Percentiles rank a stretch among this genome's conserved stretches.
These are phyloP conservation scores for Lanius ludovicianus DNA, from an alignment of 2,113 vertebrate genomes.

Conservation along the genomic window DNA sequence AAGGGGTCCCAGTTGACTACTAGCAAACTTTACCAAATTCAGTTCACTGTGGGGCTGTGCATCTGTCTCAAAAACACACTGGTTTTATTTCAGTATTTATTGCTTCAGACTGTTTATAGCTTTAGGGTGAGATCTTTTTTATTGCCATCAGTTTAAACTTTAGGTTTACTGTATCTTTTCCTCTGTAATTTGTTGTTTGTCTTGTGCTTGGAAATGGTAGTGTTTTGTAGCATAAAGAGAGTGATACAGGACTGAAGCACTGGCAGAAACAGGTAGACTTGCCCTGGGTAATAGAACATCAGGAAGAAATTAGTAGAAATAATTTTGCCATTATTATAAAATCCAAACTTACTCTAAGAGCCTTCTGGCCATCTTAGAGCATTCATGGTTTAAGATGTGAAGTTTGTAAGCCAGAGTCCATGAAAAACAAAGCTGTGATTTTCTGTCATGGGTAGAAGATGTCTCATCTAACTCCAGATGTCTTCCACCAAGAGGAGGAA, in stretches of 20 bases:
- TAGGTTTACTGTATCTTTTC: neutral
- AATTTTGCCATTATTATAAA: neutral
- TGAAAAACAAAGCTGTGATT: neutral
- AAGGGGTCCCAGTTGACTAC: neutral
- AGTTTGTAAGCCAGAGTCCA: neutral
- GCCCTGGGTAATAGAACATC: neutral
- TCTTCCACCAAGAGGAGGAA: neutral
- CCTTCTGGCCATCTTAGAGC: neutral
- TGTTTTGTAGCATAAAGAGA: neutral
- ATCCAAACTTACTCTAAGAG: neutral
- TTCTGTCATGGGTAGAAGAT: neutral
- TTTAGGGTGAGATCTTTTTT: neutral
- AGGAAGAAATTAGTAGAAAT: neutral
- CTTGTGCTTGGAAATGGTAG: neutral
- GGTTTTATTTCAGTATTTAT: neutral
- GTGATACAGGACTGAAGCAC: neutral
- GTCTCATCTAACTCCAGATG: neutral
- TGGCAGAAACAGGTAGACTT: neutral
- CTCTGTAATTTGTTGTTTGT: neutral
- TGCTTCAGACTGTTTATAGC: neutral
- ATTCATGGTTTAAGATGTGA: neutral
- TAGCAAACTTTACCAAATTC: neutral
- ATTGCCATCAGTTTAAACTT: neutral
- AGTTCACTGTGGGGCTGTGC: neutral
- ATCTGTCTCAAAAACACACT: neutral